phyloP scores from a whole-genome alignment of 2,888 invertebrate genomes.

The Leptinotarsa rubiginosa region DNA sequence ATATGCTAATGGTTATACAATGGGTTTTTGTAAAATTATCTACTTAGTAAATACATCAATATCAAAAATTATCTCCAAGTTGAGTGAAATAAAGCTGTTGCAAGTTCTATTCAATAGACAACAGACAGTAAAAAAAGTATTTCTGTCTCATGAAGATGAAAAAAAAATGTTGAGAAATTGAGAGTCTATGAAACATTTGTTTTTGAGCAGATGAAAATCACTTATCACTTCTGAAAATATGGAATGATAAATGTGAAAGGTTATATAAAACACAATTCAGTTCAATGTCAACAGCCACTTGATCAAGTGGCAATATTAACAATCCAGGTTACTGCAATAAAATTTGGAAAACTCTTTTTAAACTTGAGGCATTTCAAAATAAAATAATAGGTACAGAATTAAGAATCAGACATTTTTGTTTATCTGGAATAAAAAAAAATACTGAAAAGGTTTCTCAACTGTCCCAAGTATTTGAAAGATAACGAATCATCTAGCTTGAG shows the following conservation, averaged over 20 bases:
- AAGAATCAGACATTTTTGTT: not conserved
- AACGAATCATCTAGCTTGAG: not conserved
- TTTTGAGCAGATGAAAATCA: conserved; percentile 1
- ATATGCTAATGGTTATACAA: not conserved
- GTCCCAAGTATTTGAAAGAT: not conserved
- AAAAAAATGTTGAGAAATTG: not conserved
- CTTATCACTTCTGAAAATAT: not conserved
- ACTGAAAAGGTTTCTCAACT: not conserved
- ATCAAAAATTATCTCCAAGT: not conserved
- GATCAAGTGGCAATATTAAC: not conserved
- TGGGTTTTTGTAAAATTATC: not conserved
- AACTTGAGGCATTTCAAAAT: no score
- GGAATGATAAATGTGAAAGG: not conserved
- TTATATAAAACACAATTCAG: not conserved
- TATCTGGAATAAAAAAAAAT: not conserved
- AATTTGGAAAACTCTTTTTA: not conserved
- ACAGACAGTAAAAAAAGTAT: not conserved
- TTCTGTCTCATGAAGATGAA: no score
- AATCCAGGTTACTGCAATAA: not conserved
- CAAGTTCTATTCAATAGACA: not conserved
- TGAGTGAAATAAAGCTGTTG: not conserved
- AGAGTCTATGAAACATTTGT: not conserved
- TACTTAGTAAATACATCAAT: not conserved
- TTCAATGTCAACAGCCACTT: not conserved
- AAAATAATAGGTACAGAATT: not conserved